Conservation (phyloP, 92 coral and sea anemone species). For the Siderastrea radians region DNA sequence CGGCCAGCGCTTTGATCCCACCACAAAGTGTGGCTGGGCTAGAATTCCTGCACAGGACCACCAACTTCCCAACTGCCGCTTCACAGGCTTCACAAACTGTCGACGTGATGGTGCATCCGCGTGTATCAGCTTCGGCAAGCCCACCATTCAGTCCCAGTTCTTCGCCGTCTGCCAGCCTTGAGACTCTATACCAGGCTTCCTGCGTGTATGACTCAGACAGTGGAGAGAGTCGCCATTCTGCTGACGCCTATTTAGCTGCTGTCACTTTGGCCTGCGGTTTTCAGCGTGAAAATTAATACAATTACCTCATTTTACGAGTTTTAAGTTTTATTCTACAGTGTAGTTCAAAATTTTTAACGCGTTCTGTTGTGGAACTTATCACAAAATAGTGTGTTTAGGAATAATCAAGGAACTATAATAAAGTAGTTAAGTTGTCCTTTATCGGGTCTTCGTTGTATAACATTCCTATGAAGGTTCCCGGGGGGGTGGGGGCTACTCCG, state of each 20-base stretch:
- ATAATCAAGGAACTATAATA: too few relatives aligned
- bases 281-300: conserved; percentile 56
- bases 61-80: neutral
- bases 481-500: too few relatives aligned
- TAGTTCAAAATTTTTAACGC: too few relatives aligned
- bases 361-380: too few relatives aligned
- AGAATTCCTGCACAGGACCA: neutral
- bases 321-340: too few relatives aligned
- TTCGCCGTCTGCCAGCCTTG: neutral
- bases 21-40: neutral
- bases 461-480: too few relatives aligned
- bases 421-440: too few relatives aligned
- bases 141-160: conserved; percentile 12
- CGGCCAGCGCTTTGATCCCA: neutral
- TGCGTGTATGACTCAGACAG: conserved; percentile 28
- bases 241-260: conserved; percentile 78
- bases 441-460: too few relatives aligned
- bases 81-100: neutral
- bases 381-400: too few relatives aligned
- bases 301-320: too few relatives aligned
- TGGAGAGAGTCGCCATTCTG: conserved; percentile 39
- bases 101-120: conserved; percentile 4
- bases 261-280: conserved; percentile 66
- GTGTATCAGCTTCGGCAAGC: conserved; percentile 2
- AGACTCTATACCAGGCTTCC: conserved; percentile 24